These are phyloP conservation scores for Antennarius striatus DNA, from an alignment of 2,113 vertebrate genomes.

Conservation along the genomic window DNA sequence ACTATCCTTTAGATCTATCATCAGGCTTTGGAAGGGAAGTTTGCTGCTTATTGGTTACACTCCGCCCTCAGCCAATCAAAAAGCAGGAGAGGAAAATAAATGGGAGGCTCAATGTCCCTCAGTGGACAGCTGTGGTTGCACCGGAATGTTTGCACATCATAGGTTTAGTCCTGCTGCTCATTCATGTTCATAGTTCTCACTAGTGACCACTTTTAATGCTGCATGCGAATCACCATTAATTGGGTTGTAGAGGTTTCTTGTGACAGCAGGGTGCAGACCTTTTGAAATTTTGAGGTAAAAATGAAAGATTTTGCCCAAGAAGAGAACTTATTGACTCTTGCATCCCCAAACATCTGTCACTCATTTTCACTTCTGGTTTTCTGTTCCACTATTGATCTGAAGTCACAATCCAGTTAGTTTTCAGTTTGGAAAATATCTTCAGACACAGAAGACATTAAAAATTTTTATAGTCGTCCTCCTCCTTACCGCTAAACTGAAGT, in stretches of 20 bases:
- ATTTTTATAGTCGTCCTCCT: background rate
- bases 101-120: slow-evolving; percentile 40
- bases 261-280: too few relatives aligned
- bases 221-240: background rate
- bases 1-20: slow-evolving; percentile 81
- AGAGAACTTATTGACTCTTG: too few relatives aligned
- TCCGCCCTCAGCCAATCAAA: slow-evolving; percentile 73
- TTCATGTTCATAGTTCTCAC: slow-evolving; percentile 24
- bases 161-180: slow-evolving; percentile 26
- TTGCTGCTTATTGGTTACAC: slow-evolving; percentile 57
- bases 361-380: too few relatives aligned
- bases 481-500: too few relatives aligned
- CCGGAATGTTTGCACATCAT: slow-evolving; percentile 34
- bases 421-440: background rate
- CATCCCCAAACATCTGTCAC: too few relatives aligned
- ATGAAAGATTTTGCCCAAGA: too few relatives aligned
- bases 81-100: slow-evolving; percentile 67
- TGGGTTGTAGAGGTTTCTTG: background rate
- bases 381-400: background rate
- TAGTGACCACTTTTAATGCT: slow-evolving; percentile 14
- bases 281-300: too few relatives aligned
- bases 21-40: slow-evolving; percentile 64
- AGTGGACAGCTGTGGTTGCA: slow-evolving; percentile 52
- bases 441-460: background rate
- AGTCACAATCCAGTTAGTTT: background rate